Base-by-base conservation (phyloP, 2,797 vertebrate species). In the Clarias fuscus region DNA sequence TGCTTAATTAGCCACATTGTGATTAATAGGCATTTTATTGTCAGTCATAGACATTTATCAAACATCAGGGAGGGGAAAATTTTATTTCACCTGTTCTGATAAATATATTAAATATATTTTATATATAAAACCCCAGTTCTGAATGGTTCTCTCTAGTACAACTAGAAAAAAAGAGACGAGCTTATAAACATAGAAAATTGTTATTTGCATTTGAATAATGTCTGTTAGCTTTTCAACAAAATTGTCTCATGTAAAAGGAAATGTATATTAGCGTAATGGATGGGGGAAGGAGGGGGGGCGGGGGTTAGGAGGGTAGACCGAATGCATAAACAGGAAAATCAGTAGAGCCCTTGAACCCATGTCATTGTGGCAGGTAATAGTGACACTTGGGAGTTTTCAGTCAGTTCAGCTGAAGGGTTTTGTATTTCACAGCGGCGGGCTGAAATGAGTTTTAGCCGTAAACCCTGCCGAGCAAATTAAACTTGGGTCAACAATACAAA, bases 371-470 rank as follows among this genome's bases (percentile, higher is more conserved):
- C 33, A 40, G 62, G 61, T 83, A 68, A 40, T 72, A 88, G 48
- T 68, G 67, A 65, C 86, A 37, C 88, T 89, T 86, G 73, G 84
- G 82, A 79, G 3, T 79, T 85, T 82, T 87, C 84, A 88, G 84
- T 81, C 80, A 89, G 90, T 86, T 88, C 40, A 68, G 80, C 82
- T 70, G 79, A 82, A 86, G 88, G 85, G 73, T 82, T 82, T 84
- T 90, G 89, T 90, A 86, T 88, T 88, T 90, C 87, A 71, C 83
- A 90, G 87, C 90, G 82, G 85, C 86, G 84, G 86, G 18, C n/a
- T 67, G 88, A 90, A 91, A 93, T 92, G 86, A 90, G 90, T 88
- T 92, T 91, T 56, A 91, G 76, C 88, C 91, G 89, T 87, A 85
- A 85, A 92, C 88, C 91, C 53, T 67, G 59, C 56, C 4, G 84